Evolutionary conservation across 2,888 invertebrate species (phyloP).

Genomic region (Bruchidius siliquastri): DNA sequence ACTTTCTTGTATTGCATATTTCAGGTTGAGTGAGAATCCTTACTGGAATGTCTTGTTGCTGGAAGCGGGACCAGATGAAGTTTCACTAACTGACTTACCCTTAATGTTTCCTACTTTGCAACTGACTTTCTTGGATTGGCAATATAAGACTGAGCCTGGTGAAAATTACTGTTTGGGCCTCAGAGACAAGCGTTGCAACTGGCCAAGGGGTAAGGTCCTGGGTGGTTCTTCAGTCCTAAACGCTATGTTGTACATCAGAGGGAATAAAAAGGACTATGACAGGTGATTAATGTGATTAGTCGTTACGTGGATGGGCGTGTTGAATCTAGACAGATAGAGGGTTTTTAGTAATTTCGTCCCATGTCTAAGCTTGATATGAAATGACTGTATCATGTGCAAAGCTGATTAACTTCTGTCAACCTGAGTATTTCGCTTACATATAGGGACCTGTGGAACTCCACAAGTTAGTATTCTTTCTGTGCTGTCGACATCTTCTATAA

Average conservation of each 20-base stretch:
- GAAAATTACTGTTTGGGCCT: constrained; percentile 64
- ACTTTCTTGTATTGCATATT: too few relatives aligned
- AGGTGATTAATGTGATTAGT: constrained; percentile 36
- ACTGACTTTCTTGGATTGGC: constrained; percentile 74
- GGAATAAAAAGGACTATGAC: constrained; percentile 80
- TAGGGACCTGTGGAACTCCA: too few relatives aligned
- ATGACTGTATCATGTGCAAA: too few relatives aligned
- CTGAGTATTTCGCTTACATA: too few relatives aligned
- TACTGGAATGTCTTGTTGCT: constrained; percentile 67
- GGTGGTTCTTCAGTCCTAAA: constrained; percentile 81
- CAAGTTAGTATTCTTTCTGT: too few relatives aligned
- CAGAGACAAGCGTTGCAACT: constrained; percentile 61
- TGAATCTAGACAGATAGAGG: too few relatives aligned
- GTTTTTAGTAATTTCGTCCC: too few relatives aligned
- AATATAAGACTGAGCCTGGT: constrained; percentile 69
- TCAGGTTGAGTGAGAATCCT: constrained; percentile 66
- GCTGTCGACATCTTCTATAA: too few relatives aligned
- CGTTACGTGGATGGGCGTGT: too few relatives aligned
- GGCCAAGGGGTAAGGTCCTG: constrained; percentile 76
- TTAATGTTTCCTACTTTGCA: constrained; percentile 67
- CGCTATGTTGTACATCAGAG: constrained; percentile 85
- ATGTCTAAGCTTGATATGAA: too few relatives aligned
- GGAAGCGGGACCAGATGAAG: constrained; percentile 61
- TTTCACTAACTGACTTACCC: constrained; percentile 68
- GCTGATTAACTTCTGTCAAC: too few relatives aligned